phyloP scores from a whole-genome alignment of 2,113 vertebrate genomes.

The Eublepharis macularius region DNA sequence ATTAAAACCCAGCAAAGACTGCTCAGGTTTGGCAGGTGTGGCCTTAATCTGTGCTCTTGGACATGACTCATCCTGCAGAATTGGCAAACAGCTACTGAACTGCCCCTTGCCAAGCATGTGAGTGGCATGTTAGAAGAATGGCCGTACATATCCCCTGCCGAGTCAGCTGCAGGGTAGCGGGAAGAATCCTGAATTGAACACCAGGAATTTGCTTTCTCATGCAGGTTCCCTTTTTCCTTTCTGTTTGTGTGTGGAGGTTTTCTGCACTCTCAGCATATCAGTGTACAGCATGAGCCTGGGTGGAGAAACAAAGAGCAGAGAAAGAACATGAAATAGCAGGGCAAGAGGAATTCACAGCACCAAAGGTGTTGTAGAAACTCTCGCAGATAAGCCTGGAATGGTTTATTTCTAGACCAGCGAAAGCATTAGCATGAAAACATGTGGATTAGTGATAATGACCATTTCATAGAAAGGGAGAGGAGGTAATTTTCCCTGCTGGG shows the following conservation, averaged over 20 bases:
- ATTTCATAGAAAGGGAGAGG: too few relatives aligned
- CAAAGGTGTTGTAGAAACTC: background rate
- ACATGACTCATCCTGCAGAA: background rate
- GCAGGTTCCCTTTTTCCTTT: background rate
- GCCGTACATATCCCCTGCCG: background rate
- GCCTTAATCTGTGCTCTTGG: background rate
- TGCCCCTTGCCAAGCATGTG: background rate
- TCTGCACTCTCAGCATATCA: background rate
- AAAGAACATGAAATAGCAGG: background rate
- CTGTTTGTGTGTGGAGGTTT: background rate
- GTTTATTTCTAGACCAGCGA: background rate
- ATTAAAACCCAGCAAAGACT: background rate
- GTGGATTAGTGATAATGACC: background rate
- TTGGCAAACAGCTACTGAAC: background rate
- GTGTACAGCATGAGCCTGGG: background rate
- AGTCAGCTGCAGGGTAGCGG: background rate
- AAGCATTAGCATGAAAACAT: background rate
- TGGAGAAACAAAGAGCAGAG: constrained; percentile 1
- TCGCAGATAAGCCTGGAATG: background rate
- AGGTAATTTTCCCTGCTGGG: too few relatives aligned
- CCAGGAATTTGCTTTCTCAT: background rate
- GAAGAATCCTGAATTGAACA: background rate
- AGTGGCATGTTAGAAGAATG: background rate
- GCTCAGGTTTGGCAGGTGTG: background rate
- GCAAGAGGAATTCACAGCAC: background rate